These are phyloP conservation scores for Aleiodes leptofemur DNA, from an alignment of 2,888 invertebrate species.

Conservation along the genomic window DNA sequence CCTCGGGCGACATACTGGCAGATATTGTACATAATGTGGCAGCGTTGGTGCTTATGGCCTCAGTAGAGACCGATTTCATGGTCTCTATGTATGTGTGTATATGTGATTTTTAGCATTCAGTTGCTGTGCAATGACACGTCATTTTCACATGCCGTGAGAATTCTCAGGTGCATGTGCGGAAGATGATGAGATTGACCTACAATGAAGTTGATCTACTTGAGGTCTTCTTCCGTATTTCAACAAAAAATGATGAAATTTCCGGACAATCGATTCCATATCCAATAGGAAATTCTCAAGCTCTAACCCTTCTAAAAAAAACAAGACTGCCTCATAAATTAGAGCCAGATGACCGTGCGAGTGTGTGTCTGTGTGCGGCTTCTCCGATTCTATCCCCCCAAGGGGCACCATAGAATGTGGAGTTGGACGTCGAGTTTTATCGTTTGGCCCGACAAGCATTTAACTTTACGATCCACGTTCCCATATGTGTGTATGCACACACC, in stretches of 20 bases:
- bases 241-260: too few relatives aligned
- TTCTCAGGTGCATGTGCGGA: constrained; percentile 23
- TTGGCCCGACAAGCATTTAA: constrained; percentile 71
- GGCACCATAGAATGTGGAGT: constrained; percentile 50
- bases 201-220: constrained; percentile 14
- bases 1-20: constrained; percentile 32
- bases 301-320: constrained; percentile 39
- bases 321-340: constrained; percentile 71
- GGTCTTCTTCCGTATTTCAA: too few relatives aligned
- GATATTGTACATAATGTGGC: constrained; percentile 36
- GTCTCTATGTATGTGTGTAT: constrained; percentile 10
- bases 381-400: constrained; percentile 38
- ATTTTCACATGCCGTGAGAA: constrained; percentile 53
- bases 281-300: not conserved
- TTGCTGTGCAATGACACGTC: constrained; percentile 49
- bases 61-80: constrained; percentile 49
- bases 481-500: constrained; percentile 59
- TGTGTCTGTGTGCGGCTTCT: constrained; percentile 30
- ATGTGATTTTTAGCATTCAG: constrained; percentile 8
- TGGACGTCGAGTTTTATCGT: constrained; percentile 68
- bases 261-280: too few relatives aligned
- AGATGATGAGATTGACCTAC: constrained; percentile 13
- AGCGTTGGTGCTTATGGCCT: constrained; percentile 11
- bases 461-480: constrained; percentile 70
- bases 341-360: constrained; percentile 67